phyloP scores from a whole-genome alignment of 2,113 vertebrate genomes.

The Vulpes vulpes region DNA sequence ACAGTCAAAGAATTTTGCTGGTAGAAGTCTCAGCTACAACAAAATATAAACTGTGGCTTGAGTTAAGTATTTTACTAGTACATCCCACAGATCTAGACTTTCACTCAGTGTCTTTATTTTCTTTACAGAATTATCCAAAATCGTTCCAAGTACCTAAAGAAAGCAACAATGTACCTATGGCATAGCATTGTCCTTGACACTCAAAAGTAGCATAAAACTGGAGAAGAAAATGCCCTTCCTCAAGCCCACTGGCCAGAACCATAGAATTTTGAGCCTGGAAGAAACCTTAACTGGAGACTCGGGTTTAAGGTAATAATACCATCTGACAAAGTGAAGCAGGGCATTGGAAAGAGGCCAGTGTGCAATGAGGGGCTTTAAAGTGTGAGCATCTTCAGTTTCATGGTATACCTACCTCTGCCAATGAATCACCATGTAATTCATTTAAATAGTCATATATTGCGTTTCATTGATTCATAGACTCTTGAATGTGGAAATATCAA shows the following conservation, averaged over 20 bases:
- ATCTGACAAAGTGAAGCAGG: background rate
- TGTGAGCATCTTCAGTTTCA: background rate
- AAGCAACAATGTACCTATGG: background rate
- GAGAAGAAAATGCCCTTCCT: constrained; percentile 5
- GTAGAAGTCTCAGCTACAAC: background rate
- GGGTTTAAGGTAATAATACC: background rate
- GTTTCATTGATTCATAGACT: background rate
- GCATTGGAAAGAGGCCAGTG: background rate
- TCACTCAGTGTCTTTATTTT: background rate
- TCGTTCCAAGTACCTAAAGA: background rate
- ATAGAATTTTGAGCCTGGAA: background rate
- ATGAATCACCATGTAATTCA: background rate
- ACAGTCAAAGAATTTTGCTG: background rate
- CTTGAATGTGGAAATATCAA: background rate
- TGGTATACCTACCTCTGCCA: background rate
- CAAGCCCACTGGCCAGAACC: background rate
- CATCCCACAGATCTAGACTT: background rate
- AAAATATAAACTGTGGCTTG: background rate
- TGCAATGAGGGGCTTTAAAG: background rate
- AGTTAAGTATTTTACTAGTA: background rate
- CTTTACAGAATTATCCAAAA: background rate
- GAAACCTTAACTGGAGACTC: background rate
- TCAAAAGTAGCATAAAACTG: background rate
- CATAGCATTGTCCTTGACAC: background rate
- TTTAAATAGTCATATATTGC: background rate